Base-by-base conservation (phyloP, 2,113 vertebrate species). In the Anthoscopus minutus region DNA sequence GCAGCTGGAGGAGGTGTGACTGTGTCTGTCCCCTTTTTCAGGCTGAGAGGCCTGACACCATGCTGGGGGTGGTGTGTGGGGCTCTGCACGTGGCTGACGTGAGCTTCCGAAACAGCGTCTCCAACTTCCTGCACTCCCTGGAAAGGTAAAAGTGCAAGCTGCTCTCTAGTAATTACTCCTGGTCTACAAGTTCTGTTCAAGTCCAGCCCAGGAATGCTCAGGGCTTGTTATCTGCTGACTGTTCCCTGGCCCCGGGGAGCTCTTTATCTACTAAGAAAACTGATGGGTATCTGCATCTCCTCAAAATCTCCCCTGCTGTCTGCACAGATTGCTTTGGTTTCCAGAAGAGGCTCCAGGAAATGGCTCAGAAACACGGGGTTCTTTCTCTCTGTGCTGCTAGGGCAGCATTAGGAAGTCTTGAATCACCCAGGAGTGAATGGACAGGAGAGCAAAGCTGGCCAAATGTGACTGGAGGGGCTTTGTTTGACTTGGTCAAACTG, bases 11-110 rank as follows among this genome's bases (percentile, higher is more conserved):
- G 71, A 92, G 67, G 30, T 62, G 56, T 58, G 33, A 83, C 33
- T 69, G 17, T 50, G n/a, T 24, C 4, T 28, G 18, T 89, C 35
- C 83, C 84, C 30, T 91, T 50, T 78, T 96, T 62, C 71, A 99
- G 99, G 99, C 99, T 13, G 99, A 99, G 92, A 98, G 99, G 79
- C 99, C 99, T 9, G 99, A 99, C 66, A 99, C 99, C 82, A 99
- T 99, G 98, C 98, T 99, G 93, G 99, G 99, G 53, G 98, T 99
- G 67, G 99, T 99, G 60, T 99, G 98, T 76, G 99, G 99, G 30
- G 99, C 99, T 65, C 98, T 99, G 42, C 99, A 99, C 7, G 99
- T 99, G 89, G 99, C 99, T 17, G 99, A 99, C 21, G 98, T 99
- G 37, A 99, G 97, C 97, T 95, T 99, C 23, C 97, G 99, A 45